A percentile compares a stretch with the other conserved stretches of the same genome.
These are phyloP conservation scores for Drosophila demipolita DNA, from an alignment of 2,888 invertebrate species.

Conservation along the genomic window DNA sequence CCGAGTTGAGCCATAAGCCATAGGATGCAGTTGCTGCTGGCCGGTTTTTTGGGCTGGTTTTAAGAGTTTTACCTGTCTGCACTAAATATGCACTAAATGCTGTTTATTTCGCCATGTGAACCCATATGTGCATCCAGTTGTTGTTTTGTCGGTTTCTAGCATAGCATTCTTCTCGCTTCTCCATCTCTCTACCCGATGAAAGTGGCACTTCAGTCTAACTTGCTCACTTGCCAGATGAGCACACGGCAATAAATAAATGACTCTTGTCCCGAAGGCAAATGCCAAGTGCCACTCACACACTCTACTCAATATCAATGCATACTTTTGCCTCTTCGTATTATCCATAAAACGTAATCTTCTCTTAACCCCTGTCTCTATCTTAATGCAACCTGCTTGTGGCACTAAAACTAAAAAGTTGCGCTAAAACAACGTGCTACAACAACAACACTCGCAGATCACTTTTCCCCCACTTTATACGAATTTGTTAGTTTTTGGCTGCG, in stretches of 20 bases:
- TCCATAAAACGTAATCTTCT: background rate
- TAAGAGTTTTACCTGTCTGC: conserved; percentile 48
- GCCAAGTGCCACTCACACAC: background rate
- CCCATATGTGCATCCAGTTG: conserved; percentile 35
- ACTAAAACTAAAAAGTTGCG: background rate
- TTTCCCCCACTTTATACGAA: background rate
- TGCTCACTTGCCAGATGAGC: conserved; percentile 5
- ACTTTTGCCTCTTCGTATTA: background rate
- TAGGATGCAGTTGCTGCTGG: conserved; percentile 32
- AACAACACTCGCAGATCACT: background rate
- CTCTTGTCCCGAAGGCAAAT: conserved; percentile 11
- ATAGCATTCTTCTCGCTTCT: conserved; percentile 6
- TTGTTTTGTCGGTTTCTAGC: conserved; percentile 28
- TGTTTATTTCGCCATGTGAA: conserved; percentile 58
- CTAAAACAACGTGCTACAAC: background rate
- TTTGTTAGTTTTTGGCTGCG: background rate
- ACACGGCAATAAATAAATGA: conserved; percentile 11
- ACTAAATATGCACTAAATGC: conserved; percentile 77
- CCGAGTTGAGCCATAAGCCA: background rate
- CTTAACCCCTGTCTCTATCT: background rate
- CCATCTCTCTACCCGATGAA: conserved; percentile 18
- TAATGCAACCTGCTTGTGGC: background rate
- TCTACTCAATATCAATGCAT: background rate
- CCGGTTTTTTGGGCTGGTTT: conserved; percentile 61
- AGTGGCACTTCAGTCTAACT: conserved; percentile 24